Evolutionary conservation across 2,797 vertebrate genomes (phyloP), one percentile per base, ranked within the genome.

Genomic region (Astyanax mexicanus): DNA sequence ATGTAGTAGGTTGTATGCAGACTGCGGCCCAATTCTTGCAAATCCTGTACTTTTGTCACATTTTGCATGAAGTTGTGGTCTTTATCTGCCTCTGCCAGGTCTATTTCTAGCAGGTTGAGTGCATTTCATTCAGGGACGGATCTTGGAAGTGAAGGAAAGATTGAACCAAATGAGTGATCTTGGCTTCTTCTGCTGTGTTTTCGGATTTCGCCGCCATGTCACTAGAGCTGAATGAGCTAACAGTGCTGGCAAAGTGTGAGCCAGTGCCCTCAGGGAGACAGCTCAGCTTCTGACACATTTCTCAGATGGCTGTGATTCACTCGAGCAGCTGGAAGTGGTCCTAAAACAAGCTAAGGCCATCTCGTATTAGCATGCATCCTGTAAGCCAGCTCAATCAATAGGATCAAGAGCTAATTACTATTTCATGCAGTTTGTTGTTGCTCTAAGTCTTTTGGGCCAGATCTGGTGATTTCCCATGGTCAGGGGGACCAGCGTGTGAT

Each of bases 221-320:
- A 81, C 68, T 62, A 73, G 54, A 75, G 65, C 72, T 65, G 82
- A 75, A 79, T 80, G 64, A 69, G 69, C 57, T 75, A 81, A 72
- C 66, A 74, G 71, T 32, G 51, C 77, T 74, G 72, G 71, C 70
- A 75, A 23, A 38, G 62, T n/a, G 47, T 29, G 38, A 72, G 69
- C 74, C 21, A 21, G 23, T 80, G 77, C 77, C 80, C 68, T 77
- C 27, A 62, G 82, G 74, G 61, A 84, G 80, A 71, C 70, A 66
- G 66, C 73, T 74, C 29, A 25, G 71, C 69, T 80, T 77, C 73
- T 77, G 64, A 72, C 71, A 75, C 57, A 69, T 84, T 81, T 78
- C 77, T 74, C 54, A 72, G 76, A 83, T 60, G 77, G 67, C 82
- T 80, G 71, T 81, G 75, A 84, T 84, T 79, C 66, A 80, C 60